Evolutionary conservation across 2,888 invertebrate genomes (phyloP).

Genomic region (Brachylomia viminalis): DNA sequence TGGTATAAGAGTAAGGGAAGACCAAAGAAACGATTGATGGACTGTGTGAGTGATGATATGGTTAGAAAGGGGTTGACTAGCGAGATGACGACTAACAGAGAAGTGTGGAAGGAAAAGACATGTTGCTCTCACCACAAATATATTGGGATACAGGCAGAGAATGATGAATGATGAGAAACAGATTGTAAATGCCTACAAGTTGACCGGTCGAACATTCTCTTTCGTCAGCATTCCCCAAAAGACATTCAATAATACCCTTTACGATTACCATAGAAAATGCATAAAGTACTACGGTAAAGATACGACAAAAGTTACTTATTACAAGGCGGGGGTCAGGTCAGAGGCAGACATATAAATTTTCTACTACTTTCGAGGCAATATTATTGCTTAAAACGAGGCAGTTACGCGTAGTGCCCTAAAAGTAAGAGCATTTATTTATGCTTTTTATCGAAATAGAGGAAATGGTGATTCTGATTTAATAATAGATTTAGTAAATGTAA

Average conservation of each 20-base stretch:
- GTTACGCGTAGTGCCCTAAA: constrained; percentile 6
- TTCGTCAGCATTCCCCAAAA: background rate
- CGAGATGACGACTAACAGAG: too few species aligned
- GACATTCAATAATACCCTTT: constrained; percentile 2
- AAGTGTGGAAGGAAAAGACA: too few species aligned
- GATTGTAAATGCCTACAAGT: background rate
- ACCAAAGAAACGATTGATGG: too few species aligned
- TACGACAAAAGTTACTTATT: constrained; percentile 37
- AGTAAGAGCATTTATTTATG: constrained; percentile 19
- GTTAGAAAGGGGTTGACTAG: too few species aligned
- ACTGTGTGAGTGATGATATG: too few species aligned
- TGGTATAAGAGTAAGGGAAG: too few species aligned
- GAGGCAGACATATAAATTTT: constrained; percentile 47
- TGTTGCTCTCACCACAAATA: too few species aligned
- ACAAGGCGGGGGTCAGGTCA: constrained; percentile 42
- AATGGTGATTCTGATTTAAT: constrained; percentile 1
- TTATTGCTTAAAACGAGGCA: constrained; percentile 23
- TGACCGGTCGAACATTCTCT: background rate
- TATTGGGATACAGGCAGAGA: too few species aligned
- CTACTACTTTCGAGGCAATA: constrained; percentile 31
- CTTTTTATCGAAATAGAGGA: constrained; percentile 1
- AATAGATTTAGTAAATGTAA: constrained; percentile 3
- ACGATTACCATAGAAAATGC: constrained; percentile 51
- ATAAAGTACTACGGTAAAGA: constrained; percentile 30
- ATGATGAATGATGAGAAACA: too few species aligned